Conservation (phyloP, 2,113 vertebrate genomes). For the Theropithecus gelada region DNA sequence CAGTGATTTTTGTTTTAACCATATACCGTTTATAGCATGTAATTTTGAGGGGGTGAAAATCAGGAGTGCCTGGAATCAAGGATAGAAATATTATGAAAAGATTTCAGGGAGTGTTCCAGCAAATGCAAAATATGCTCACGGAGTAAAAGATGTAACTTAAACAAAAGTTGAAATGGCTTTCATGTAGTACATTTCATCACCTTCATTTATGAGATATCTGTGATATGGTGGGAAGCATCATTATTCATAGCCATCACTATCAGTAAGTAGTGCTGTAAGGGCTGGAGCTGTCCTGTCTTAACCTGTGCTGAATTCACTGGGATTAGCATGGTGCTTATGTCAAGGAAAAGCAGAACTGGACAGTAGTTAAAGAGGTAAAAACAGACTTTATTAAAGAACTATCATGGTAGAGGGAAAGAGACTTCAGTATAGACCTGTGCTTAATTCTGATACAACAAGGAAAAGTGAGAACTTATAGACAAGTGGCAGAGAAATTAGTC, state of each 20-base stretch:
- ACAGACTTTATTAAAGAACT: background rate
- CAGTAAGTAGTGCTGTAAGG: background rate
- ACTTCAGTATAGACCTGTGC: background rate
- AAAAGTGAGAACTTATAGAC: background rate
- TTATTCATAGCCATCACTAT: background rate
- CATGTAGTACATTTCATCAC: background rate
- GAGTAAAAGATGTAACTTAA: constrained; percentile 2
- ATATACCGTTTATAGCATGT: background rate
- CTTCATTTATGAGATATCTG: background rate
- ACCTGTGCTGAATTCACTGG: background rate
- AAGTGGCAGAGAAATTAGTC: background rate
- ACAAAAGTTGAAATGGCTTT: background rate
- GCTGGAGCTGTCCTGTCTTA: background rate
- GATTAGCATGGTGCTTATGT: background rate
- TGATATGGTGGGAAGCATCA: background rate
- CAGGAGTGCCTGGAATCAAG: background rate
- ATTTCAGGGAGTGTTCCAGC: background rate
- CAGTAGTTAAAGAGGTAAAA: background rate
- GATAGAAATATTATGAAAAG: constrained; percentile 21
- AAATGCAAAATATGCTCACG: background rate
- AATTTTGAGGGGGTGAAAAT: background rate
- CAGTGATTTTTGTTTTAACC: background rate
- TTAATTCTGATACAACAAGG: background rate
- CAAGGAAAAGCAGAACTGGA: background rate
- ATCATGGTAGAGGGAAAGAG: background rate